Percentiles rank a stretch among this genome's conserved stretches.
phyloP scores from a whole-genome alignment of 1,140 invertebrate species.

The Ooceraea biroi region DNA sequence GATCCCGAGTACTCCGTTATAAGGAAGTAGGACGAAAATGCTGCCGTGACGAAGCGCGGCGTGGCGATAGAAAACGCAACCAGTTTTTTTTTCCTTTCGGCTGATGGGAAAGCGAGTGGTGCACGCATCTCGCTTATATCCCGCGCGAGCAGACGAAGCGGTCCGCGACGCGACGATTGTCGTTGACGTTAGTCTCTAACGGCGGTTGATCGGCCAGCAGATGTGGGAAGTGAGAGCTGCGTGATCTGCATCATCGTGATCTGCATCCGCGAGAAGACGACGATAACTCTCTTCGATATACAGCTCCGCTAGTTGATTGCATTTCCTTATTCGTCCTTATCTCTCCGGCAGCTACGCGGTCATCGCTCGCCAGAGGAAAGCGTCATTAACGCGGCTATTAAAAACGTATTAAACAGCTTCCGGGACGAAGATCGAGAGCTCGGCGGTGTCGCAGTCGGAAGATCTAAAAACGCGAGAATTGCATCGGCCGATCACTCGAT shows the following conservation, averaged over 20 bases:
- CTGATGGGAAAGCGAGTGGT: constrained; percentile 31
- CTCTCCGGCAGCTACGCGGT: background rate
- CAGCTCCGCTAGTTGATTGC: background rate
- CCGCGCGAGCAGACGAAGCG: background rate
- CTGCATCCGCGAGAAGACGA: background rate
- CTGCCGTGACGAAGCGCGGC: constrained; percentile 10
- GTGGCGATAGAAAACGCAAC: constrained; percentile 46
- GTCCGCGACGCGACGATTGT: background rate
- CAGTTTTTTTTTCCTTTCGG: constrained; percentile 25
- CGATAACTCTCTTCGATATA: constrained; percentile 9
- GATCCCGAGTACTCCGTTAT: constrained; percentile 7
- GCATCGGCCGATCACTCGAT: no score
- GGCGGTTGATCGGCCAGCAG: constrained; percentile 1
- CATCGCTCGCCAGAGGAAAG: background rate
- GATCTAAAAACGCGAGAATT: no score
- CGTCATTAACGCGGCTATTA: background rate
- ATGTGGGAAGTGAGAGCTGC: constrained; percentile 17
- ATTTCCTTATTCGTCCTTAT: background rate
- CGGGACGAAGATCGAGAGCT: no score
- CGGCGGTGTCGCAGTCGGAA: no score
- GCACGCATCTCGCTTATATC: background rate
- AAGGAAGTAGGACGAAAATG: constrained; percentile 52
- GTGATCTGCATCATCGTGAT: constrained; percentile 14
- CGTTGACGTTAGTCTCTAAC: constrained; percentile 31
- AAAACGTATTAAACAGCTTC: background rate